phyloP scores from a whole-genome alignment of 2,888 invertebrate genomes.

The Tupiocoris notatus region DNA sequence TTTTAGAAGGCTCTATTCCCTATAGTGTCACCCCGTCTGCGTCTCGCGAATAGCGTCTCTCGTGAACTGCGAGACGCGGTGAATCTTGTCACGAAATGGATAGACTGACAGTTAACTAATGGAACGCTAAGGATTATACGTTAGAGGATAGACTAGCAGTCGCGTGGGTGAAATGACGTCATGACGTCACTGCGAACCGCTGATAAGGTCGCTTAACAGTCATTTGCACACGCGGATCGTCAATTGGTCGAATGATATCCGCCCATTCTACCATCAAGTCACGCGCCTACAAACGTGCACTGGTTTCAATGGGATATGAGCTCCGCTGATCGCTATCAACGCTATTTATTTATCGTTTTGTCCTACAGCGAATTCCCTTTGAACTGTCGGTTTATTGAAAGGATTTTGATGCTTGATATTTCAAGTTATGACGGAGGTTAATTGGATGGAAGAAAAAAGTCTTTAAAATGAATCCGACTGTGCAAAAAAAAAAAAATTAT shows the following conservation, averaged over 20 bases:
- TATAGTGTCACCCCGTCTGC: too few species aligned
- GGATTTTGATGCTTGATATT: too few species aligned
- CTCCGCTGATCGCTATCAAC: neutral
- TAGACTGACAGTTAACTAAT: neutral
- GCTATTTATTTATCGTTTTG: neutral
- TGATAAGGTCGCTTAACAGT: slow-evolving; percentile 35
- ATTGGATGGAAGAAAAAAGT: too few species aligned
- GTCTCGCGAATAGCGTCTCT: too few species aligned
- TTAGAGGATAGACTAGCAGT: slow-evolving; percentile 15
- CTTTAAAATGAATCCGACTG: too few species aligned
- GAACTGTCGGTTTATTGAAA: too few species aligned
- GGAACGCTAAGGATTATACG: neutral
- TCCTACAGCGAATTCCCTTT: too few species aligned
- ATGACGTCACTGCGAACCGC: slow-evolving; percentile 16
- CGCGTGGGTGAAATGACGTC: slow-evolving; percentile 36
- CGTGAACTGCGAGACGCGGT: too few species aligned
- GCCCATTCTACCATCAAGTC: neutral
- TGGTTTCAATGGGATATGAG: neutral
- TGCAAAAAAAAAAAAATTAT: too few species aligned
- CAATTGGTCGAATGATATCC: slow-evolving; percentile 29
- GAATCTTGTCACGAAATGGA: neutral
- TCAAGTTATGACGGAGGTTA: too few species aligned
- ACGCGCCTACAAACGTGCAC: neutral
- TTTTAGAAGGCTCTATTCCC: too few species aligned
- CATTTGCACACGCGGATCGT: slow-evolving; percentile 32